Evolutionary conservation across 2,888 invertebrate genomes (phyloP), one percentile per base, ranked within the genome.

Genomic region (Nymphalis polychloros): DNA sequence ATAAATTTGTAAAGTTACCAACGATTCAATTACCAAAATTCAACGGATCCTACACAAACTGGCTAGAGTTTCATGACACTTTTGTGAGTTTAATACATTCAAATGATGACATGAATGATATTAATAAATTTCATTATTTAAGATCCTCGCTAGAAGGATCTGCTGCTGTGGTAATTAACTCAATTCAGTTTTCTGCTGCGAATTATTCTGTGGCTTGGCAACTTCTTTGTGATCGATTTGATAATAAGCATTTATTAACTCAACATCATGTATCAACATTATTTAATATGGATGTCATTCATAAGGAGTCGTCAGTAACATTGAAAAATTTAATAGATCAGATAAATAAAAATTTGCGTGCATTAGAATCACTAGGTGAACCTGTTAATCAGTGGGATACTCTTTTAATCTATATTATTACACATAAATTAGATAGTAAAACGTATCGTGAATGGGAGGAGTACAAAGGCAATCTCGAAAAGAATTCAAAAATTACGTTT

Each of bases 31-130:
- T 77, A 20, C 76, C 77, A 4, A 75, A 73, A 53, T 76, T 77
- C 63, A 59, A 41, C 41, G 77, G 76, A 19, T 67, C 59, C 8
- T 75, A 73, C 35, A 49, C 35, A 19, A 59, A 50, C 68, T 78
- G 78, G 76, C 55, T 77, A 5, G 79, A 77, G 59, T 78, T 79
- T 67, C 69, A 61, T 8, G 77, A 77, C 49, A 76, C 75, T 0
- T 77, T 72, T 63, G 6, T 63, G 10, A 73, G 73, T 55, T 64
- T 77, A n/a, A 75, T 77, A 23, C 76, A 78, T 60, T 46, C 47
- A 6, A 75, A 76, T 67, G 67, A 74, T 20, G 67, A 70, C 5
- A 77, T 79, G 1, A 74, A 75, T 16, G 70, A 75, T 4, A 49
- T 49, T 19, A 77, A 75, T 64, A 76, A 78, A 27, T 76, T 76